Conservation (phyloP, 2,113 vertebrate genomes). For the Myrmecophaga tridactyla region DNA sequence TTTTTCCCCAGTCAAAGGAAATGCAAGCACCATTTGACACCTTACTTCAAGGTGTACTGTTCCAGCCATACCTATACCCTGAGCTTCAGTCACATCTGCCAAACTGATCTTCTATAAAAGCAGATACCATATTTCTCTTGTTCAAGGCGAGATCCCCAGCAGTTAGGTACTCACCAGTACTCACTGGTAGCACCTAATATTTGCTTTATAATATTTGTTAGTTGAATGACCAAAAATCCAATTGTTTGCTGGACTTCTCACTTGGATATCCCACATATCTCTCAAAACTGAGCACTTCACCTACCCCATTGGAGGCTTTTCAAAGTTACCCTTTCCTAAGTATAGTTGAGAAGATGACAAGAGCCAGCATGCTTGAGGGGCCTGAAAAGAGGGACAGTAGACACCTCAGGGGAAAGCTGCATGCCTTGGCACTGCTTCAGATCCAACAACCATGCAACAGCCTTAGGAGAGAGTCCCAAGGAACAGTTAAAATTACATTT, state of each 20-base stretch:
- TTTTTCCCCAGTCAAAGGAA: background rate
- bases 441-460: background rate
- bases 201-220: background rate
- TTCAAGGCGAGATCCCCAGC: background rate
- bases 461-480: background rate
- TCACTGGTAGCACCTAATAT: background rate
- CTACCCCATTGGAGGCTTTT: background rate
- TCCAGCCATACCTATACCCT: background rate
- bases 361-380: background rate
- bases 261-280: background rate
- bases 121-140: background rate
- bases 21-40: too few species aligned
- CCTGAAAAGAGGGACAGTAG: background rate
- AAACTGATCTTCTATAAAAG: background rate
- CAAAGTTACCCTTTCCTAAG: background rate
- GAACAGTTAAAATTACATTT: background rate
- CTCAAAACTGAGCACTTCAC: background rate
- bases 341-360: background rate
- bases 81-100: background rate
- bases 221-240: background rate
- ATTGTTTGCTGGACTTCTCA: background rate
- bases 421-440: background rate
- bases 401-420: background rate
- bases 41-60: background rate
- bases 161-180: background rate